These are phyloP conservation scores for Enhydra lutris DNA, from an alignment of 2,113 vertebrate genomes.

Conservation along the genomic window DNA sequence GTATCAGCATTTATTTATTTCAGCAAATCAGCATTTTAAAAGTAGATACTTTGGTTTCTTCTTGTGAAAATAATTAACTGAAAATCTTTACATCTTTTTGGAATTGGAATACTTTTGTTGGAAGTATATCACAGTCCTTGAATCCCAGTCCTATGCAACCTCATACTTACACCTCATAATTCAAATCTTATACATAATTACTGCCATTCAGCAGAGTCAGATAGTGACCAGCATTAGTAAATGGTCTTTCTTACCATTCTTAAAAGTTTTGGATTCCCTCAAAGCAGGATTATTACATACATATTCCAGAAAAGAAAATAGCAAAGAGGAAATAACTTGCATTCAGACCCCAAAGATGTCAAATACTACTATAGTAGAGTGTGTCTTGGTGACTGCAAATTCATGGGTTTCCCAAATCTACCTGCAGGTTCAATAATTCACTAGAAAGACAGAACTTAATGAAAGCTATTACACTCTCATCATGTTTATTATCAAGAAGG, in stretches of 20 bases:
- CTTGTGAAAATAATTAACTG: conserved; percentile 21
- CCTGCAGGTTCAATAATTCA: not conserved
- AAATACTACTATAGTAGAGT: not conserved
- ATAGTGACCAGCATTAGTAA: not conserved
- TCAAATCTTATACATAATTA: not conserved
- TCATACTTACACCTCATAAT: not conserved
- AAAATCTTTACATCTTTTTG: conserved; percentile 1
- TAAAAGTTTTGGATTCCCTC: not conserved
- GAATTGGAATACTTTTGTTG: not conserved
- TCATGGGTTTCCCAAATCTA: not conserved
- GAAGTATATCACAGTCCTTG: not conserved
- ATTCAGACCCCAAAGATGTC: not conserved
- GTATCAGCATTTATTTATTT: not conserved
- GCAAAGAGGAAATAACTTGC: not conserved
- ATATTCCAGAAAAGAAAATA: not conserved
- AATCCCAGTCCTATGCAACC: not conserved
- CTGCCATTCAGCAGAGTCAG: not conserved
- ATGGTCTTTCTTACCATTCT: not conserved
- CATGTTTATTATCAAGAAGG: not conserved
- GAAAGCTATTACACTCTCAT: not conserved
- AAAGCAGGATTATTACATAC: not conserved
- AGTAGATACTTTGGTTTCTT: not conserved
- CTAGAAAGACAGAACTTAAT: conserved; percentile 6
- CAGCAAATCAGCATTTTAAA: not conserved
- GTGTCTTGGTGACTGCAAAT: not conserved